Percentiles rank a stretch among this genome's conserved stretches.
Evolutionary conservation across 2,797 vertebrate genomes (phyloP).

Genomic region (Pangasius krempfi): DNA sequence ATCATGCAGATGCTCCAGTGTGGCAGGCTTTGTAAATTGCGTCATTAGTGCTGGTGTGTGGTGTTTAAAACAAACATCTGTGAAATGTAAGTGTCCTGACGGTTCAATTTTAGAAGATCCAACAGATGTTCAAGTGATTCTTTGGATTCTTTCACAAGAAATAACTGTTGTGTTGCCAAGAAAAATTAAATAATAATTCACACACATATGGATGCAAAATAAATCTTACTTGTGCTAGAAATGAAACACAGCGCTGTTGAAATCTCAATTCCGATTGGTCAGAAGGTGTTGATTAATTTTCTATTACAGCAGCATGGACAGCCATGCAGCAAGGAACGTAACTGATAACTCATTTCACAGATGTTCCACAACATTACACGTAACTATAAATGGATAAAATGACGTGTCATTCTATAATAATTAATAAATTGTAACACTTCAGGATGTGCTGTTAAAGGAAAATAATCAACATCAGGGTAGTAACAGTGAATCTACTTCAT

Average conservation of each 20-base stretch:
- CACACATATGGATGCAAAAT: not conserved
- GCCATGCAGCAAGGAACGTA: not conserved
- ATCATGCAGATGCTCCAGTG: conserved; percentile 12
- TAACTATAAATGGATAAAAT: not conserved
- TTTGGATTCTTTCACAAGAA: not conserved
- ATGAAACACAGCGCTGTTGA: too few relatives aligned
- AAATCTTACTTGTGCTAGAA: not conserved
- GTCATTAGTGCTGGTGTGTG: conserved; percentile 15
- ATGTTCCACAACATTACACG: not conserved
- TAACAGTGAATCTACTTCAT: not conserved
- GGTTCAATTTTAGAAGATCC: not conserved
- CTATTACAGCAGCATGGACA: not conserved
- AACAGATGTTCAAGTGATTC: conserved; percentile 17
- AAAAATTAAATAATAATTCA: not conserved
- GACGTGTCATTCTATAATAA: not conserved
- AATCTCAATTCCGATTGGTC: not conserved
- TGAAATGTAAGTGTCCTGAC: not conserved
- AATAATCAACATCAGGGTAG: not conserved
- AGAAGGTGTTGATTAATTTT: not conserved
- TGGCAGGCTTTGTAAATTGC: not conserved
- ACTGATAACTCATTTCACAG: not conserved
- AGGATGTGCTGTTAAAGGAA: too few relatives aligned
- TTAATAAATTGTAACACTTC: not conserved
- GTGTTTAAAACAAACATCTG: conserved; percentile 31
- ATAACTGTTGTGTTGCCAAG: not conserved